Percentiles rank a stretch among this genome's conserved stretches.
Conservation (phyloP, 2,797 vertebrate species). For the Darevskia nairensis region DNA sequence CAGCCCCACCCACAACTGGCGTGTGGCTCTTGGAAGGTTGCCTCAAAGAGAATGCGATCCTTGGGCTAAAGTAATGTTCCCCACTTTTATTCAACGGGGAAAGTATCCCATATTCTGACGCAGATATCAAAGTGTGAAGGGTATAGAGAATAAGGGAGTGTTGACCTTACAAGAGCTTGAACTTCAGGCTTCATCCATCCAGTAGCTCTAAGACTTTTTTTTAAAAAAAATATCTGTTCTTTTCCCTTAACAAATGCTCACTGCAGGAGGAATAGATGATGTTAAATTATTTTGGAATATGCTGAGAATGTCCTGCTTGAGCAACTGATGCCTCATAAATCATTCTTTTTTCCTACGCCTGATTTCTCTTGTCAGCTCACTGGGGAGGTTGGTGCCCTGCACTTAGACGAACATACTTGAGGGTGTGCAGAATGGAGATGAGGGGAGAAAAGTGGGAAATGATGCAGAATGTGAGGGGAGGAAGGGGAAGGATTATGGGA, state of each 20-base stretch:
- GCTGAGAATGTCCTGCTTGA: constrained; percentile 64
- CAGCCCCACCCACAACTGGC: too few relatives aligned
- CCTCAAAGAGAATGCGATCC: too few relatives aligned
- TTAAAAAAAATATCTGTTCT: background rate
- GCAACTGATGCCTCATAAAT: constrained; percentile 71
- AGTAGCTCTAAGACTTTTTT: constrained; percentile 40
- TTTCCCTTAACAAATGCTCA: constrained; percentile 22
- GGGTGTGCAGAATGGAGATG: background rate
- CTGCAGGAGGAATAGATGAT: constrained; percentile 58
- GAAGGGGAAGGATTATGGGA: background rate
- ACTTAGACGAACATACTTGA: constrained; percentile 7
- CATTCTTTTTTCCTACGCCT: constrained; percentile 58
- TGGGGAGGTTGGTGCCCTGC: background rate
- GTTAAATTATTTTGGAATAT: constrained; percentile 70
- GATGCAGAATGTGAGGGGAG: rapidly evolving
- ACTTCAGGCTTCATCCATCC: constrained; percentile 42
- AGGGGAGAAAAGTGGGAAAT: rapidly evolving
- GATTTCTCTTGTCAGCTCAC: constrained; percentile 67
- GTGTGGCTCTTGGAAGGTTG: too few relatives aligned
- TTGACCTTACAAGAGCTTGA: constrained; percentile 33
- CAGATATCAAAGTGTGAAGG: constrained; percentile 14
- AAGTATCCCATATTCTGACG: background rate
- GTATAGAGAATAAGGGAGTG: constrained; percentile 28
- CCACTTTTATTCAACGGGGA: too few relatives aligned
- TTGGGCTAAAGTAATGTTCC: too few relatives aligned